phyloP scores from a whole-genome alignment of 2,888 invertebrate species.

The Agriotes lineatus region DNA sequence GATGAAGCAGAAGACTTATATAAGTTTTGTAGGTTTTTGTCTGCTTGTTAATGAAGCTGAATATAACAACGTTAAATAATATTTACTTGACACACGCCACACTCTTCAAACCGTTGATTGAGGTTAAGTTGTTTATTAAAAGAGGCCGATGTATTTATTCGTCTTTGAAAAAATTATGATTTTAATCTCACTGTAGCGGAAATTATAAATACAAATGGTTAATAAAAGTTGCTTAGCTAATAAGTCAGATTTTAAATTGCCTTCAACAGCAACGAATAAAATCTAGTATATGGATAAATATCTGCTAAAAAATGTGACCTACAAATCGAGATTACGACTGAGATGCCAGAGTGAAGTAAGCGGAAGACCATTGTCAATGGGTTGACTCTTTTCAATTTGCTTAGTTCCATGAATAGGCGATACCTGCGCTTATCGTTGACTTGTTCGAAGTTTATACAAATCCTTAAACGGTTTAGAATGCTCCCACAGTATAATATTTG shows the following conservation, averaged over 20 bases:
- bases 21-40: constrained; percentile 29
- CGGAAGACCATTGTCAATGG: no score
- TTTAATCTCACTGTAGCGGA: no score
- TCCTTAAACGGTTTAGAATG: constrained; percentile 32
- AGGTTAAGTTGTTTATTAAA: background rate
- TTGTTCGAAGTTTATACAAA: constrained; percentile 33
- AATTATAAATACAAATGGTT: no score
- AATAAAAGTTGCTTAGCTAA: no score
- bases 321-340: no score
- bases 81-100: background rate
- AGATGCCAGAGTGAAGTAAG: no score
- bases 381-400: no score
- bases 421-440: constrained; percentile 45
- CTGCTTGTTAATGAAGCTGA: constrained; percentile 14
- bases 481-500: constrained; percentile 32
- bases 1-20: constrained; percentile 49
- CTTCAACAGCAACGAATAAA: no score
- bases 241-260: no score
- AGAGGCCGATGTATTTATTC: background rate
- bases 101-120: background rate
- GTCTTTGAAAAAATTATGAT: background rate
- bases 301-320: no score
- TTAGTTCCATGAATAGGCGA: constrained; percentile 29
- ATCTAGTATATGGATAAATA: no score
- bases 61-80: background rate